phyloP scores from a whole-genome alignment of 2,888 invertebrate species.

The Pandemis cinnamomeana region DNA sequence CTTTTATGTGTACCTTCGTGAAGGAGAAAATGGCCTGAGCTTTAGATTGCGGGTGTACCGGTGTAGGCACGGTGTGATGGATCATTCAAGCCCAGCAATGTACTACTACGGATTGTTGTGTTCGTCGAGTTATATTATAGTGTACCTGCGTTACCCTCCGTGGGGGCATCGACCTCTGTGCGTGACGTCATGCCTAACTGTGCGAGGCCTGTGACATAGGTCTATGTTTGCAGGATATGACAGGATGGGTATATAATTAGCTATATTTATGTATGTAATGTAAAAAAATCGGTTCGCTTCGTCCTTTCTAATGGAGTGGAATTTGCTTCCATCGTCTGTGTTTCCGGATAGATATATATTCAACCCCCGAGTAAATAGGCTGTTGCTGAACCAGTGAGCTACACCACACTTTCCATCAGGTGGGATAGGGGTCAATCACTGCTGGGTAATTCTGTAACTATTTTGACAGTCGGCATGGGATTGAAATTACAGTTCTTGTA shows the following conservation, averaged over 20 bases:
- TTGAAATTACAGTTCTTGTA: too few species aligned
- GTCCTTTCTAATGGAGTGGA: too few species aligned
- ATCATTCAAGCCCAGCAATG: neutral
- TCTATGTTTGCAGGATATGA: slow-evolving; percentile 30
- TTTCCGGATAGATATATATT: too few species aligned
- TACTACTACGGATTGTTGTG: slow-evolving; percentile 2
- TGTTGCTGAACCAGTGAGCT: too few species aligned
- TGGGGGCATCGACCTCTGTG: slow-evolving; percentile 42
- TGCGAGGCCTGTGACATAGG: slow-evolving; percentile 32
- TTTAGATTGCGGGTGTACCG: neutral
- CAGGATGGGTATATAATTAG: slow-evolving; percentile 1
- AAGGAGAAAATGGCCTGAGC: neutral
- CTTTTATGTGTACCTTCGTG: neutral
- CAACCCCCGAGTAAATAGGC: too few species aligned
- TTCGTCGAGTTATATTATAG: slow-evolving; percentile 1
- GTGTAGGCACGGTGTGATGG: neutral
- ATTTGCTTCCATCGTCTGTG: too few species aligned
- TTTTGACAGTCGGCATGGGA: too few species aligned
- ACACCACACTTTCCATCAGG: too few species aligned
- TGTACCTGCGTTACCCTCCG: slow-evolving; percentile 19
- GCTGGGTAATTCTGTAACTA: too few species aligned
- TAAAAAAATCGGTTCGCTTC: too few species aligned
- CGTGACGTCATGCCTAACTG: slow-evolving; percentile 46
- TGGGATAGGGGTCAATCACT: too few species aligned
- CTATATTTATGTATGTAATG: neutral